phyloP scores from a whole-genome alignment of 2,797 vertebrate genomes.

The Halcyon badia region DNA sequence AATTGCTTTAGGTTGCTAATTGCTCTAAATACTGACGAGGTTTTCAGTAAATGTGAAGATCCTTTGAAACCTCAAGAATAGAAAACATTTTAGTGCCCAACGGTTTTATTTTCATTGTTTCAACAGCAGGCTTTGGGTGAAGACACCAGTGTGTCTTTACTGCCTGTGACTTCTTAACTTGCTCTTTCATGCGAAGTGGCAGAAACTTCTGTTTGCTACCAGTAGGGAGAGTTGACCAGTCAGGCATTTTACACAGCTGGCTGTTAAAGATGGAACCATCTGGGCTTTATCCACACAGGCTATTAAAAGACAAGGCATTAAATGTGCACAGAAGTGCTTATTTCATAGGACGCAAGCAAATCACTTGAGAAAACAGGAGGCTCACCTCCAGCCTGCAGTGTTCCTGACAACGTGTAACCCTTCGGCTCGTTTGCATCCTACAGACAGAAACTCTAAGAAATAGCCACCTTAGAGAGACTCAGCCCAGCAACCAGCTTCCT shows the following conservation, averaged over 20 bases:
- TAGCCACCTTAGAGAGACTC: background rate
- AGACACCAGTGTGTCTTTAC: background rate
- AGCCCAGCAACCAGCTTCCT: background rate
- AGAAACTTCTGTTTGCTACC: background rate
- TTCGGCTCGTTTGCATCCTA: background rate
- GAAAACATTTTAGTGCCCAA: background rate
- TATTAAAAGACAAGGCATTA: background rate
- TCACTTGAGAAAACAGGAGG: background rate
- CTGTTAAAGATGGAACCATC: background rate
- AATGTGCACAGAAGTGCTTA: background rate
- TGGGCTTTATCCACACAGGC: background rate
- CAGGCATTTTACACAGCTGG: background rate
- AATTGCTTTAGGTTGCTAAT: background rate
- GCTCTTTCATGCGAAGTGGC: background rate
- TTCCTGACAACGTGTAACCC: background rate
- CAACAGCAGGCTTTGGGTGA: background rate
- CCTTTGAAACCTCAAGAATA: background rate
- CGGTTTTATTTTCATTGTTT: background rate
- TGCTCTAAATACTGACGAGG: background rate
- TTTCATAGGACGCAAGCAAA: background rate
- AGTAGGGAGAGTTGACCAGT: background rate
- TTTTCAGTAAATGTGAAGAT: background rate
- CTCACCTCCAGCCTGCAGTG: accelerated
- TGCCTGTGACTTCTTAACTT: background rate
- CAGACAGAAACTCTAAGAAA: background rate